Base-by-base conservation (phyloP, 2,113 vertebrate genomes). In the Atlantisia rogersi region DNA sequence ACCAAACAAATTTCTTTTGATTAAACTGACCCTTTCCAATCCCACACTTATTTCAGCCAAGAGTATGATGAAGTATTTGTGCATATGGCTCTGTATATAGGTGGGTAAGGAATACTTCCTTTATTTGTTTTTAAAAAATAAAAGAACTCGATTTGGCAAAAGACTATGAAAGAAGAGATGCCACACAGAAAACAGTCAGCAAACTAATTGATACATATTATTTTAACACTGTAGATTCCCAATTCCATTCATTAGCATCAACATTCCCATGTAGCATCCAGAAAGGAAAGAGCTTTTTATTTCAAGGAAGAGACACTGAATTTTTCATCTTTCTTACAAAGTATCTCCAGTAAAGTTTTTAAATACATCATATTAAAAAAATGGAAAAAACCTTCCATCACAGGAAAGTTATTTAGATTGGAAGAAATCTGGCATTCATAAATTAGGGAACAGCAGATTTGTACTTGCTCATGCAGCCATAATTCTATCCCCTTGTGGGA, bases 401-500 rank as follows among this genome's bases (percentile, higher is more conserved):
- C 26, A 73, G 7, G 8, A 65, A 76, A 84, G 11, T 13, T 69
- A 71, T 76, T 89, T 79, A 44, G 22, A 78, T 6, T 39, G 32
- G 52, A 46, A 31, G 78, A 68, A 82, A 70, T 24, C 29, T 76
- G 28, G 22, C 58, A 79, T 82, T 91, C 32, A 67, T 44, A 84
- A 91, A 92, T 92, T 67, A 88, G 25, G 44, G 90, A 95, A 85
- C 1, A 2, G 58, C n/a, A 94, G 71, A 93, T 91, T 82, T 93
- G 87, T 55, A 88, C 53, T 74, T 80, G 90, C 22, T 94, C 82
- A 74, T 55, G 75, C 82, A 91, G 67, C 44, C 31, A 32, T 80
- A 95, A 96, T 94, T 93, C 70, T 70, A 22, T 76, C 15, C 70
- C 78, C 82, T 67, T 46, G 75, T 86, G 95, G 48, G 50, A 91